phyloP scores from a whole-genome alignment of 2,888 invertebrate species.

The Acleris sparsana region DNA sequence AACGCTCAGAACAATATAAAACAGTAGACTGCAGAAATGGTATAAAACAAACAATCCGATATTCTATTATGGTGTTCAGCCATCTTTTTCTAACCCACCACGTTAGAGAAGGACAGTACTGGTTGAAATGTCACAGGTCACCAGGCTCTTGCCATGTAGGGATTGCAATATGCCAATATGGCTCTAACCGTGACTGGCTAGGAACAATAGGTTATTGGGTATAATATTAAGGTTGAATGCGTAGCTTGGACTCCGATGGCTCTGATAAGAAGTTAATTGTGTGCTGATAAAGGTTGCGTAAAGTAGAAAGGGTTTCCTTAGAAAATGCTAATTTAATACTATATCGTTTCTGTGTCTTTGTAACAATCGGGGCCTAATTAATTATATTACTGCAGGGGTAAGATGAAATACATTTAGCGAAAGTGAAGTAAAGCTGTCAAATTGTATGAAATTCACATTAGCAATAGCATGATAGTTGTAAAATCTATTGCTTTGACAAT shows the following conservation, averaged over 20 bases:
- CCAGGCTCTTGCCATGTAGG: slow-evolving; percentile 80
- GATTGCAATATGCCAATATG: slow-evolving; percentile 82
- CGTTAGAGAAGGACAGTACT: slow-evolving; percentile 62
- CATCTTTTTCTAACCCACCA: slow-evolving; percentile 56
- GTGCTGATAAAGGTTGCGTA: slow-evolving; percentile 23
- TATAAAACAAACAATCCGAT: slow-evolving; percentile 76
- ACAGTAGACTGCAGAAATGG: slow-evolving; percentile 73
- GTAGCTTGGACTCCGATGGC: slow-evolving; percentile 70
- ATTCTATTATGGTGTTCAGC: slow-evolving; percentile 75
- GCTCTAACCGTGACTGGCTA: slow-evolving; percentile 74
- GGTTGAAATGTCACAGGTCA: slow-evolving; percentile 83
- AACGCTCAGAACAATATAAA: slow-evolving; percentile 69
- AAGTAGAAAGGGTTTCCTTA: neutral
- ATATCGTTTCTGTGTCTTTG: too few relatives aligned
- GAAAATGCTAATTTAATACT: neutral
- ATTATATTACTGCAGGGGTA: too few relatives aligned
- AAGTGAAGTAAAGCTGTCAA: too few relatives aligned
- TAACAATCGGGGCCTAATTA: too few relatives aligned
- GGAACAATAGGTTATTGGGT: slow-evolving; percentile 73
- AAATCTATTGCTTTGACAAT: too few relatives aligned
- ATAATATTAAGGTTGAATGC: slow-evolving; percentile 65
- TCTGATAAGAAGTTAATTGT: slow-evolving; percentile 71
- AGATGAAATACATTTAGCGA: too few relatives aligned
- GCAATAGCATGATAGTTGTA: too few relatives aligned
- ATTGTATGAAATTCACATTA: too few relatives aligned